These are phyloP conservation scores for Lithophane leautieri DNA, from an alignment of 2,888 invertebrate genomes.

Conservation along the genomic window DNA sequence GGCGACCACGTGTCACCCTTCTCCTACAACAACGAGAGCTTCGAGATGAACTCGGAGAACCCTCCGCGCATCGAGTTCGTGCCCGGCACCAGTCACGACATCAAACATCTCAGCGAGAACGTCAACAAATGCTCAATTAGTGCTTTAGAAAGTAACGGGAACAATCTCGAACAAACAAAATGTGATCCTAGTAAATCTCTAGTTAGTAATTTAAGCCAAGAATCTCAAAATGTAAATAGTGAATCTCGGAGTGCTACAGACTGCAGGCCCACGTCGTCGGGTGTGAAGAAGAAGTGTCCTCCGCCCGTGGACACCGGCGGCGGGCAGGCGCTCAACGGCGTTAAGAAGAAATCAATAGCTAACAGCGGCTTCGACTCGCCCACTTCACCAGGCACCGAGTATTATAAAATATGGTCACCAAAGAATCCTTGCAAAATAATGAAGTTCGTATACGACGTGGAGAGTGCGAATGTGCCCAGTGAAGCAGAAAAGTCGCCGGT, in stretches of 20 bases:
- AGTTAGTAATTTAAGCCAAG: constrained; percentile 84
- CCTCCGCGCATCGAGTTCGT: constrained; percentile 84
- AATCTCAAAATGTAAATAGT: constrained; percentile 87
- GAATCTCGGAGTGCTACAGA: constrained; percentile 85
- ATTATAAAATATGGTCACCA: constrained; percentile 93
- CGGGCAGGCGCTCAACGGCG: constrained; percentile 87
- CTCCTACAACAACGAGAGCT: constrained; percentile 88
- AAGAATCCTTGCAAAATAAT: constrained; percentile 91
- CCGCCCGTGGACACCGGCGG: constrained; percentile 90
- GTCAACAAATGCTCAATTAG: constrained; percentile 91
- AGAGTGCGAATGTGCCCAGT: constrained; percentile 85
- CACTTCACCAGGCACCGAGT: constrained; percentile 91
- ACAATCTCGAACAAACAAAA: constrained; percentile 85
- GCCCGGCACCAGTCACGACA: constrained; percentile 84
- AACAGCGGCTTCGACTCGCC: constrained; percentile 89
- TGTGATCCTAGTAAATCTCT: constrained; percentile 89
- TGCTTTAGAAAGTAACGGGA: constrained; percentile 87
- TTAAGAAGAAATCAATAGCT: constrained; percentile 92
- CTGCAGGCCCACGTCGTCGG: constrained; percentile 84
- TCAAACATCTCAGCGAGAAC: constrained; percentile 87
- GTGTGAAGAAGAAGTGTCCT: constrained; percentile 90
- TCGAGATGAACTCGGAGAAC: constrained; percentile 88
- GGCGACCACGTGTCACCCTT: constrained; percentile 87
- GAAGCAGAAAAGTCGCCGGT: constrained; percentile 92
- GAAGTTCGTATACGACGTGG: constrained; percentile 89